Conservation (phyloP, 2,797 vertebrate species). For the Rhabdophis nuchalis region DNA sequence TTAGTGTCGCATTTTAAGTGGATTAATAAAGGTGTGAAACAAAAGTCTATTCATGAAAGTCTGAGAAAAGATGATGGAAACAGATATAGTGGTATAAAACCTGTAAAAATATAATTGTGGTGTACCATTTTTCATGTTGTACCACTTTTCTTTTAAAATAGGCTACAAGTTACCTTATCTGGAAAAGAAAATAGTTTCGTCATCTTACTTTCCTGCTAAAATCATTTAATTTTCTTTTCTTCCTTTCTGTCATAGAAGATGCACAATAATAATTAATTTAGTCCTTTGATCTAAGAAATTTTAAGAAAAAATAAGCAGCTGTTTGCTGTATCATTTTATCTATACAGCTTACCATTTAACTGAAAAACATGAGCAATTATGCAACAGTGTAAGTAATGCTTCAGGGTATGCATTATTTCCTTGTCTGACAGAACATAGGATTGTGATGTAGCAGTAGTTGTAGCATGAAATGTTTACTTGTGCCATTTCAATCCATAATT, state of each 20-base stretch:
- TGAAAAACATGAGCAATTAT: neutral
- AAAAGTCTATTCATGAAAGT: neutral
- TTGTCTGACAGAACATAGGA: neutral
- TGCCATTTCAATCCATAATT: neutral
- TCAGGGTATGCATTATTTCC: neutral
- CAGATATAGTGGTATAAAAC: neutral
- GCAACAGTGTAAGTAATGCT: neutral
- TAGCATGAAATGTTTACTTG: neutral
- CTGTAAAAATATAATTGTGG: neutral
- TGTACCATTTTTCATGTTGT: neutral
- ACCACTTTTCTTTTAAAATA: neutral
- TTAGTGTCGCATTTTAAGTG: neutral
- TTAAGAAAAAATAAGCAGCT: neutral
- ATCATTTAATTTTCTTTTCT: neutral
- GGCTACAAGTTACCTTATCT: neutral
- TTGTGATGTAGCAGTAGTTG: neutral
- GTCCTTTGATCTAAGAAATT: neutral
- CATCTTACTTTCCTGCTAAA: neutral
- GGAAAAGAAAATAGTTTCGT: neutral
- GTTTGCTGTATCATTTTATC: neutral
- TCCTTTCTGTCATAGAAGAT: neutral
- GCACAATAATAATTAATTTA: neutral
- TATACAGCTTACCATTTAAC: neutral
- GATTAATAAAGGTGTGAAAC: neutral
- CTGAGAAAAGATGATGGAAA: neutral